Evolutionary conservation across 2,888 invertebrate genomes (phyloP).

Genomic region (Eupeodes luniger): DNA sequence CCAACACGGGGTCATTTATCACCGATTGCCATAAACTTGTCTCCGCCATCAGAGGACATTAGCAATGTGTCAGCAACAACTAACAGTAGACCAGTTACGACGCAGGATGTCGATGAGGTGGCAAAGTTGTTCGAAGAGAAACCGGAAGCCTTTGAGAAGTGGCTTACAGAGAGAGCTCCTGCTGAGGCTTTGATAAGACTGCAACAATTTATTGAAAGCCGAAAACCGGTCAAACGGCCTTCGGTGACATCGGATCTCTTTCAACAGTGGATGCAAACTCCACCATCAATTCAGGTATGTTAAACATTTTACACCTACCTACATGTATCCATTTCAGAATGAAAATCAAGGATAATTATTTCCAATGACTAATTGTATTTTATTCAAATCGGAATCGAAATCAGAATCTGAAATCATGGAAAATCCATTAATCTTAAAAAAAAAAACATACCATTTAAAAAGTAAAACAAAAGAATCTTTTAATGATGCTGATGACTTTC

Average conservation of each 20-base stretch:
- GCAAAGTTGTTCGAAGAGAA: conserved; percentile 86
- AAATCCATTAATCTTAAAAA: conserved; percentile 7
- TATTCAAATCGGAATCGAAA: neutral
- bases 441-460: neutral
- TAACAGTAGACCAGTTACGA: conserved; percentile 59
- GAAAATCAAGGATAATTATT: neutral
- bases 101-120: conserved; percentile 83
- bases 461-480: neutral
- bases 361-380: neutral
- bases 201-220: conserved; percentile 86
- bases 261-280: conserved; percentile 92
- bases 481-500: neutral
- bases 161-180: conserved; percentile 91
- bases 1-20: conserved; percentile 61
- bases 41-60: conserved; percentile 34
- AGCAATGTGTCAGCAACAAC: conserved; percentile 32
- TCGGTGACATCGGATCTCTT: conserved; percentile 93
- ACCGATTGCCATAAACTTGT: conserved; percentile 45
- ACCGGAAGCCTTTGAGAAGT: conserved; percentile 89
- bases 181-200: conserved; percentile 87
- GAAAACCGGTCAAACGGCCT: conserved; percentile 87
- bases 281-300: conserved; percentile 88
- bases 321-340: neutral
- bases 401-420: neutral
- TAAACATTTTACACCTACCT: neutral